A percentile compares a stretch with the other conserved stretches of the same genome.
These are phyloP conservation scores for Venusia cambrica DNA, from an alignment of 2,888 invertebrate genomes.

Conservation along the genomic window DNA sequence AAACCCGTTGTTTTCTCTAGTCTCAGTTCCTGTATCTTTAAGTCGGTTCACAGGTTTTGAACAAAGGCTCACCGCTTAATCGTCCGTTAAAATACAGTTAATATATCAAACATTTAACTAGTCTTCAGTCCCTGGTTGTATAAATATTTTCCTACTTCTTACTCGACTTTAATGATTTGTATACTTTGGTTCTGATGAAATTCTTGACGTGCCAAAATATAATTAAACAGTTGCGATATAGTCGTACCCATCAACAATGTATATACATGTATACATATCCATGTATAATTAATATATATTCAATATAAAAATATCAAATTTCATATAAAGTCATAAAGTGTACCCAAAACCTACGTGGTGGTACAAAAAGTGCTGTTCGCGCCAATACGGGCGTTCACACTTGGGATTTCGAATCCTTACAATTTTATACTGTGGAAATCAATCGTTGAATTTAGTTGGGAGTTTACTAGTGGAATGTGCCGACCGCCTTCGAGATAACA, in stretches of 20 bases:
- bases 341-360: conserved; percentile 81
- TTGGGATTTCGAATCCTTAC: conserved; percentile 73
- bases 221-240: conserved; percentile 81
- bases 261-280: conserved; percentile 81
- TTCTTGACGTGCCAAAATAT: conserved; percentile 79
- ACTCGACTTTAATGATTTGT: conserved; percentile 80
- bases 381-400: conserved; percentile 71
- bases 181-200: conserved; percentile 81
- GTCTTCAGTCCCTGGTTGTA: conserved; percentile 81
- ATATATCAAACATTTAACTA: conserved; percentile 81
- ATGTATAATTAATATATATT: conserved; percentile 81
- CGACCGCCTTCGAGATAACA: conserved; percentile 78
- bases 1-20: conserved; percentile 74
- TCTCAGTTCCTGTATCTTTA: conserved; percentile 69
- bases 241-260: conserved; percentile 80
- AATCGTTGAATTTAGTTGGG: conserved; percentile 74
- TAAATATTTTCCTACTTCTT: conserved; percentile 81
- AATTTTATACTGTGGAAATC: conserved; percentile 73
- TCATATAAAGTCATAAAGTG: conserved; percentile 81
- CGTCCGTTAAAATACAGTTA: conserved; percentile 77
- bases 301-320: conserved; percentile 81
- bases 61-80: conserved; percentile 72
- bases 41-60: conserved; percentile 77
- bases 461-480: conserved; percentile 79
- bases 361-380: conserved; percentile 73